These are phyloP conservation scores for Poeciliopsis turneri DNA, from an alignment of 2,797 vertebrate species.

Conservation along the genomic window DNA sequence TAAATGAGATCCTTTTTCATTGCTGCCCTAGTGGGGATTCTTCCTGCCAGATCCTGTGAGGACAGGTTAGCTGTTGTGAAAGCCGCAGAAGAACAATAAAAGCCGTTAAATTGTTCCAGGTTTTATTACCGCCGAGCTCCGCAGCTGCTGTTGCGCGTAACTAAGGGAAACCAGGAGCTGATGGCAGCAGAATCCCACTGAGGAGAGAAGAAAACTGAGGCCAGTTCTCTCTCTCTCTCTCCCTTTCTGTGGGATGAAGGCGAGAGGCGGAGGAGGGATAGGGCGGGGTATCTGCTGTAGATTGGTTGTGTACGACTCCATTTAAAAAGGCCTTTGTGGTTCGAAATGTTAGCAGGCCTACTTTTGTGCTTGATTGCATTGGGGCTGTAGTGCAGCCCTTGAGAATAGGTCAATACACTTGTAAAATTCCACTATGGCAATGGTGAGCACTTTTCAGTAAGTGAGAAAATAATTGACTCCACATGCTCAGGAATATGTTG, in stretches of 20 bases:
- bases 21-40: slow-evolving; percentile 89
- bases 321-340: slow-evolving; percentile 76
- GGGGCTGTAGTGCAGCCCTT: slow-evolving; percentile 70
- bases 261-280: slow-evolving; percentile 6
- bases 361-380: slow-evolving; percentile 77
- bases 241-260: slow-evolving; percentile 39
- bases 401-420: slow-evolving; percentile 78
- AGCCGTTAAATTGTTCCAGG: slow-evolving; percentile 93
- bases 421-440: slow-evolving; percentile 72
- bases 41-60: slow-evolving; percentile 86
- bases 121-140: slow-evolving; percentile 89
- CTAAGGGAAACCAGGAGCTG: slow-evolving; percentile 86
- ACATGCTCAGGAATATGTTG: slow-evolving; percentile 69
- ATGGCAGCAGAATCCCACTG: slow-evolving; percentile 76
- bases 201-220: slow-evolving; percentile 70
- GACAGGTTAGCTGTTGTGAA: slow-evolving; percentile 90
- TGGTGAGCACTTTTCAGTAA: slow-evolving; percentile 73
- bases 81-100: slow-evolving; percentile 97
- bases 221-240: slow-evolving; percentile 20
- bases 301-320: slow-evolving; percentile 56
- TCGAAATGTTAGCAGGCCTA: slow-evolving; percentile 68
- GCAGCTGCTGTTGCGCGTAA: slow-evolving; percentile 93
- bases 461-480: slow-evolving; percentile 79
- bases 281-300: slow-evolving; percentile 32
- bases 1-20: slow-evolving; percentile 99